Evolutionary conservation across 2,113 vertebrate species (phyloP).

Genomic region (Sialia sialis): DNA sequence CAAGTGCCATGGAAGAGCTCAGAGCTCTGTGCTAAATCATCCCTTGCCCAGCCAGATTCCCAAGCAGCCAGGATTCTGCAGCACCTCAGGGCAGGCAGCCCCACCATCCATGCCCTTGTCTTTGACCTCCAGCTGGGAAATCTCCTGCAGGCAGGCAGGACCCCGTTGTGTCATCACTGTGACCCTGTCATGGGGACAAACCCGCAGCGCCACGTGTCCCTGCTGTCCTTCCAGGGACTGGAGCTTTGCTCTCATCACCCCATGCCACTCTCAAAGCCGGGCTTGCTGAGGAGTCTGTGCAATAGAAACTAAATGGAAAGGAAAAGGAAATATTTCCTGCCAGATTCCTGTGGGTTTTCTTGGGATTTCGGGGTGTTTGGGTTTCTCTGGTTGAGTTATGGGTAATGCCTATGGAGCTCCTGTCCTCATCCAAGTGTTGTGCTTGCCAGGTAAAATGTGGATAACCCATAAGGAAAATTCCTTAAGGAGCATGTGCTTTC

Average conservation of each 20-base stretch:
- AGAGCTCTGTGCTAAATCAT: not conserved
- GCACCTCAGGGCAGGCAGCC: not conserved
- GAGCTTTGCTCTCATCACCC: not conserved
- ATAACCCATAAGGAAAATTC: not conserved
- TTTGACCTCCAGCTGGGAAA: not conserved
- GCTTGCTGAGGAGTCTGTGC: not conserved
- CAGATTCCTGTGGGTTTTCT: not conserved
- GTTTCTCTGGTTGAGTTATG: not conserved
- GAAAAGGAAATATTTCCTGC: not conserved
- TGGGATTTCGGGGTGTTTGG: fast-evolving
- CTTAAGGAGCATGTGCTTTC: not conserved
- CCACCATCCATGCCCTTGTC: not conserved
- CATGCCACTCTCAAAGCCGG: fast-evolving
- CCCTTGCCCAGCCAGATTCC: not conserved
- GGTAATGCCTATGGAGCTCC: not conserved
- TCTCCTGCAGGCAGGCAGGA: not conserved
- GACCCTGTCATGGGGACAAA: not conserved
- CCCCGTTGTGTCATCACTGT: fast-evolving
- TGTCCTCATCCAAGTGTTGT: fast-evolving
- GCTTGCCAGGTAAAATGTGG: not conserved
- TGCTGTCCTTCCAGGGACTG: not conserved
- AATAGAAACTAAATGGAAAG: not conserved
- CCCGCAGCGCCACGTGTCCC: fast-evolving
- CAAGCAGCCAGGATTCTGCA: not conserved
- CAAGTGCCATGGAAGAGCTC: not conserved